Evolutionary conservation across 1,140 invertebrate genomes (phyloP), one percentile per base, ranked within the genome.

Genomic region (Dolichoris vasculosae): DNA sequence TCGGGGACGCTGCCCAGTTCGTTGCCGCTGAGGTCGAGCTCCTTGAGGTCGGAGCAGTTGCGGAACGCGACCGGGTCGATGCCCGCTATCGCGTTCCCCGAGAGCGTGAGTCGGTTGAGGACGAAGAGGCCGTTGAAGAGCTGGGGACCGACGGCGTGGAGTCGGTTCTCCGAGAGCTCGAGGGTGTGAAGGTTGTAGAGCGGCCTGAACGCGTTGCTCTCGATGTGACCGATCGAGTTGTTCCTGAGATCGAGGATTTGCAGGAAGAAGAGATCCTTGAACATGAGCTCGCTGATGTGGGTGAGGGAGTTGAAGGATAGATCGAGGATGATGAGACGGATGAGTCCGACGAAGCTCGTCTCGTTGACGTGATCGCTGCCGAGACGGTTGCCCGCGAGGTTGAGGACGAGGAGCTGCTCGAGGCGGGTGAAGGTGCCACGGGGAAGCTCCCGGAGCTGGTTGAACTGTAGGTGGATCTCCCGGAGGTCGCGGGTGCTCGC

Each of bases 41-140:
- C 97, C 92, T 97, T 97, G n/a, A 98, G 93, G 88, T 97, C 97
- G 8, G 97, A 97, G 89, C 97, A 97, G 92, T 98, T 99, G 92
- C 95, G 96, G 89, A 98, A 98, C n/a, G 98, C 96, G 88, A 96
- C 95, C 20, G 95, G 93, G 91, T 98, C 96, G 84, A 98, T 95
- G 86, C 94, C 95, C n/a, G 95, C 95, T 26, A 98, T 95, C 82
- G 96, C 93, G 93, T 98, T 98, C 87, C 97, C 96, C 89, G 97
- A 97, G 0, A 98, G 93, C 17, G 96, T 97, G 26, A 98, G 93
- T 91, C 97, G 97, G 88, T 95, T 97, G 11, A 98, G 93, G 30
- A 97, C 96, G 91, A 96, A 97, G 32, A 98, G 93, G 0, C 97
- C 97, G 91, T 97, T 97, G 92, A 98, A 97, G 64, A 97, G 94